Evolutionary conservation across 2,888 invertebrate genomes (phyloP), one percentile per base, ranked within the genome.

Genomic region (Ethmia dodecea): DNA sequence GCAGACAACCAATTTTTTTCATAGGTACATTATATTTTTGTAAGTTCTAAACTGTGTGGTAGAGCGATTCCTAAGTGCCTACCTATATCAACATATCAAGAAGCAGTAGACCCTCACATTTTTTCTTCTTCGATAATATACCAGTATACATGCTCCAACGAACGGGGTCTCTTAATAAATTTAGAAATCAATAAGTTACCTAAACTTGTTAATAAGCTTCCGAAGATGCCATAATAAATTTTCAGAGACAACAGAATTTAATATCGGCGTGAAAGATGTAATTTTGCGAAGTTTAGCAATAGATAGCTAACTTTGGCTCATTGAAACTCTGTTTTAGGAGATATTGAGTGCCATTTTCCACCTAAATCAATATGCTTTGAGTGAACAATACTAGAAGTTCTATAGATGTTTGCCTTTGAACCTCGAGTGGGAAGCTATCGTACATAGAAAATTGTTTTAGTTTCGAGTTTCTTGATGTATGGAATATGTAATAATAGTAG

Each of bases 271-370:
- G 70, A 71, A 77, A 74, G 69, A 70, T 67, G 71, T 76, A 76
- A 78, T 79, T 78, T 74, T 72, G 65, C 70, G 61, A 81, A 80
- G 72, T 81, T 81, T 72, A 58, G 65, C 69, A 76, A 80, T 78
- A 77, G 77, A 74, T 79, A 71, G 67, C 66, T 60, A 67, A 72
- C 55, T 72, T 72, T 43, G 59, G 47, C 57, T 66, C 66, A 70
- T 69, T 72, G 67, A 56, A 58, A 62, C 52, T 57, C 52, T 46
- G 55, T 61, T 67, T 66, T 58, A 57, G 57, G 46, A 60, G 60
- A 67, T 75, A 73, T 69, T 64, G 64, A 74, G 67, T 66, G 62
- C 54, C 66, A 63, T 55, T 69, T 68, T 63, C 50, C 59, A 49
- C 60, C 60, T 71, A 68, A 75, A 77, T 76, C 70, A 73, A 70